Evolutionary conservation across 1,140 invertebrate species (phyloP).

Genomic region (Cydia strobilella): DNA sequence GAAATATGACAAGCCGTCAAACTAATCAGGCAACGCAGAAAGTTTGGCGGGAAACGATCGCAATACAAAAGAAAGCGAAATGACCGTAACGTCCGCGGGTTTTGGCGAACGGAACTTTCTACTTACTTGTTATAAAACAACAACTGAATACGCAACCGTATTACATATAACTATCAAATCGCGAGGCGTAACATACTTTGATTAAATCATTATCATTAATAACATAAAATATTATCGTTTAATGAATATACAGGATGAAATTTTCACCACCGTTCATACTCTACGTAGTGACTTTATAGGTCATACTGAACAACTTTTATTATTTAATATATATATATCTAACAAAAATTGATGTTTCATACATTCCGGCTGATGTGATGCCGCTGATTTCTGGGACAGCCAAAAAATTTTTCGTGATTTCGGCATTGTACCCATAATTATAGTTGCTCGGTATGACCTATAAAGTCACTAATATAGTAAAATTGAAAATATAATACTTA

Average conservation of each 20-base stretch:
- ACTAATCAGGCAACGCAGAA: background rate
- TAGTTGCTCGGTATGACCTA: too few relatives aligned
- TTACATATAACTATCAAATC: background rate
- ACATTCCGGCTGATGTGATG: too few relatives aligned
- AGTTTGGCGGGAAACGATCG: conserved; percentile 1
- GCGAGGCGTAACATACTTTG: background rate
- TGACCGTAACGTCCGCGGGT: conserved; percentile 16
- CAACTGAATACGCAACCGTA: background rate
- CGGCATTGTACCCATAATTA: too few relatives aligned
- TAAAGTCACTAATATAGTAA: too few relatives aligned
- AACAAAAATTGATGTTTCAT: too few relatives aligned
- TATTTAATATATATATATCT: too few relatives aligned
- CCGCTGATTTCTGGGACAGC: too few relatives aligned
- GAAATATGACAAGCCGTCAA: background rate
- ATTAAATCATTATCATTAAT: background rate
- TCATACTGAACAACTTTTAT: too few relatives aligned
- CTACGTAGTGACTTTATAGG: too few relatives aligned
- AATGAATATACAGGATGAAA: too few relatives aligned
- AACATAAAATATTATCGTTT: background rate
- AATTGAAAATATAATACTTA: background rate
- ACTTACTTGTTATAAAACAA: conserved; percentile 16
- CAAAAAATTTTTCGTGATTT: too few relatives aligned
- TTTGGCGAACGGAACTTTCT: conserved; percentile 23
- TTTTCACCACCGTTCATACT: too few relatives aligned
- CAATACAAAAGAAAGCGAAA: conserved; percentile 30